phyloP scores from a whole-genome alignment of 1,140 invertebrate genomes.

The Euura saliciscinereae region DNA sequence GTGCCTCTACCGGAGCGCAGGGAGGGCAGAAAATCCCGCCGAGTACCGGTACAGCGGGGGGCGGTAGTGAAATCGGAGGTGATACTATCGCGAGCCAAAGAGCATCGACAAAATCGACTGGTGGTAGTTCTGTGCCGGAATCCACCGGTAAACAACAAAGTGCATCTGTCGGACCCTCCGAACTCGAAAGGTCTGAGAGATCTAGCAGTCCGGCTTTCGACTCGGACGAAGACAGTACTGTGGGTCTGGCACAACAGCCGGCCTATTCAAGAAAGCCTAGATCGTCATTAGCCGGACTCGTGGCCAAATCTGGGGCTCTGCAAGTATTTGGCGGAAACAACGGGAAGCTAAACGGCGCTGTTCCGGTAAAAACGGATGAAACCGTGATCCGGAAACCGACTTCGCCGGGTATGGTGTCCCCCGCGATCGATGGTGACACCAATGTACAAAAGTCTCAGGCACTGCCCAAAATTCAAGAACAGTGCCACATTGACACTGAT shows the following conservation, averaged over 20 bases:
- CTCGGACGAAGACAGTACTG: slow-evolving; percentile 86
- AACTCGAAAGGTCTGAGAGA: slow-evolving; percentile 79
- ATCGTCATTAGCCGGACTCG: slow-evolving; percentile 68
- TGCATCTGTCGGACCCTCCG: slow-evolving; percentile 44
- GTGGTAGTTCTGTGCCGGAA: slow-evolving; percentile 14
- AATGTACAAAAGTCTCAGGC: slow-evolving; percentile 56
- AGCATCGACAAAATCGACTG: slow-evolving; percentile 22
- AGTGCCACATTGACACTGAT: slow-evolving; percentile 56
- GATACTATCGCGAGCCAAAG: slow-evolving; percentile 6
- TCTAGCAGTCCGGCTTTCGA: slow-evolving; percentile 96
- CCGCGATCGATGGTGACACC: slow-evolving; percentile 43
- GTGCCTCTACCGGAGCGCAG: slow-evolving; percentile 22
- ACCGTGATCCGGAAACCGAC: slow-evolving; percentile 33
- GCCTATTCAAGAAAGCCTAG: slow-evolving; percentile 60
- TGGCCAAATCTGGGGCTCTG: slow-evolving; percentile 67
- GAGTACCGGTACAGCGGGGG: slow-evolving; percentile 11
- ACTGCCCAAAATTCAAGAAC: slow-evolving; percentile 72
- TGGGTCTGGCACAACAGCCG: slow-evolving; percentile 47
- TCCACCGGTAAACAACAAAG: neutral
- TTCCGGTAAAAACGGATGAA: slow-evolving; percentile 55
- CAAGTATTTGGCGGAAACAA: slow-evolving; percentile 61
- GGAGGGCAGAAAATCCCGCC: neutral
- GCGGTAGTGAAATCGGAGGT: slow-evolving; percentile 33
- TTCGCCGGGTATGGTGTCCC: slow-evolving; percentile 36
- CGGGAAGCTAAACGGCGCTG: slow-evolving; percentile 63